Conservation (phyloP, 1,140 invertebrate species). For the Rhopalosiphum padi region DNA sequence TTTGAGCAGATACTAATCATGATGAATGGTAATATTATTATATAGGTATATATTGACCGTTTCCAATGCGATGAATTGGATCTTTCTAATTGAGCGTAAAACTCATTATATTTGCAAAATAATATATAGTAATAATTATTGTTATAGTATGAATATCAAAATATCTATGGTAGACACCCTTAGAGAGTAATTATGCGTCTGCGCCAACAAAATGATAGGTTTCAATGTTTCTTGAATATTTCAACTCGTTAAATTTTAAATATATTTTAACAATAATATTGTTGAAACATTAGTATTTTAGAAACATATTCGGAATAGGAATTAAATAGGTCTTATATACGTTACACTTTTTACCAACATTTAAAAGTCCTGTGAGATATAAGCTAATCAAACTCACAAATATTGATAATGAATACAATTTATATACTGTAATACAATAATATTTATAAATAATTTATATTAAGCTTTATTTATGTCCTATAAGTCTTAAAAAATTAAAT, state of each 20-base stretch:
- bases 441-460: background rate
- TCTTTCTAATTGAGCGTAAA: background rate
- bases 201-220: too few species aligned
- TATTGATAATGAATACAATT: background rate
- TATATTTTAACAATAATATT: background rate
- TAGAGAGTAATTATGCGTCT: background rate
- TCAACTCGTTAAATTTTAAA: background rate
- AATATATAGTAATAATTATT: background rate
- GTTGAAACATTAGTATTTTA: background rate
- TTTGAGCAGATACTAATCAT: background rate
- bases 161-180: background rate
- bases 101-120: background rate
- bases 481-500: background rate
- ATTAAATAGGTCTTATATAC: too few species aligned
- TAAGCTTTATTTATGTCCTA: background rate
- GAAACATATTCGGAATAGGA: background rate
- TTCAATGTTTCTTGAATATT: background rate
- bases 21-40: background rate
- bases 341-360: too few species aligned
- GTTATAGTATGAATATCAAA: background rate
- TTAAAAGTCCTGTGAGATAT: too few species aligned
- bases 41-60: background rate
- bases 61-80: background rate
- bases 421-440: background rate
- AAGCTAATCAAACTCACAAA: too few species aligned